Evolutionary conservation across 2,888 invertebrate species (phyloP), one percentile per base, ranked within the genome.

Genomic region (Shargacucullia verbasci): DNA sequence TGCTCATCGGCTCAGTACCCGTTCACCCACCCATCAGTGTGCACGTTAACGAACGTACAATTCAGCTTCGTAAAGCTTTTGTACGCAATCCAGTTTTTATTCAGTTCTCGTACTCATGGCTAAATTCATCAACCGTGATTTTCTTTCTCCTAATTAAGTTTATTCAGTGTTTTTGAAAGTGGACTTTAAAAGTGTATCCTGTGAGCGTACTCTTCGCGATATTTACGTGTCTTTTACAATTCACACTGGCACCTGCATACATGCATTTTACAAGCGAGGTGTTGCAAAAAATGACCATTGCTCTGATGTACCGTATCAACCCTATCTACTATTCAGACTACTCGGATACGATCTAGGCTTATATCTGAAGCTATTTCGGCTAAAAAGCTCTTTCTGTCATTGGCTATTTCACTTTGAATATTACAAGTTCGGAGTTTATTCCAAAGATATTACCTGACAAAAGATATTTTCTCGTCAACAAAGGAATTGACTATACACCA

Each of bases 311-410:
- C 85, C 94, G 95, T 75, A 92, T 95, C 73, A 95, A 95, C 87
- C 95, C 96, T 57, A 95, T 95, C 81, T 96, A 95, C 86, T 96
- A 96, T 86, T 95, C 95, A 50, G 96, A 96, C 86, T 96, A 96
- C 81, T 95, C 95, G 78, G 95, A 96, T 95, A 96, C 96, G 94
- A 94, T 89, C 68, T 91, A 88, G 82, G 84, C 66, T 84, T 87
- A 38, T 78, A 81, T 71, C 73, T 86, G 64, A 89, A 90, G 76
- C 72, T 82, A 67, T 83, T 81, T 73, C 77, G 75, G 62, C 75
- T 73, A 46, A 88, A 87, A 81, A 80, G 71, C 33, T 74, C 65
- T 59, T 79, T 87, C 70, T 94, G 91, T 84, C 87, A 90, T 86
- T 93, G 93, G 92, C 88, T 93, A 39, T 94, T 90, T 81, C 75